phyloP scores from a whole-genome alignment of 30 jellyfish, hydroid and myxozoan species.

The Hydra vulgaris region DNA sequence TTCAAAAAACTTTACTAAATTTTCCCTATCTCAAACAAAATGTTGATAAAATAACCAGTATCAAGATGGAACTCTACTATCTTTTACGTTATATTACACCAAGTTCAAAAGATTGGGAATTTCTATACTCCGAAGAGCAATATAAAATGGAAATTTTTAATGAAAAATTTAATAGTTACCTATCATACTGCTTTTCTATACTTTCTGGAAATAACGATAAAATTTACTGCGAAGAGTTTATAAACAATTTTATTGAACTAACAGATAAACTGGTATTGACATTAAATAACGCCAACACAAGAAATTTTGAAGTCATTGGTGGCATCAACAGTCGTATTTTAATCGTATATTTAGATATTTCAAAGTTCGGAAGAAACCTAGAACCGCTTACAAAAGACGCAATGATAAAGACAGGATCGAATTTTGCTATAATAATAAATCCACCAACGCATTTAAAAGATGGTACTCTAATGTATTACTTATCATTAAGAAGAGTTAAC shows the following conservation, averaged over 20 bases:
- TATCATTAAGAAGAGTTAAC: constrained; percentile 19
- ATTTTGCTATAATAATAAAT: constrained; percentile 13
- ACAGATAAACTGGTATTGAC: neutral
- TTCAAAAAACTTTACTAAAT: neutral
- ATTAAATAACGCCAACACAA: neutral
- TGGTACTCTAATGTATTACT: constrained; percentile 14
- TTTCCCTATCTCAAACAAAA: neutral
- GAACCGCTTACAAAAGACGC: constrained; percentile 1
- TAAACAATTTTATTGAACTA: neutral
- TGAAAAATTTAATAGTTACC: neutral
- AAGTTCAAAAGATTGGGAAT: constrained; percentile 6
- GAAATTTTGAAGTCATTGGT: neutral
- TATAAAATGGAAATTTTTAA: neutral
- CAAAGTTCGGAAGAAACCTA: constrained; percentile 16
- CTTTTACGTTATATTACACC: constrained; percentile 7
- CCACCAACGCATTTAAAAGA: constrained; percentile 11
- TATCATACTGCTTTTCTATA: neutral
- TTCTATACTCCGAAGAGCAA: neutral
- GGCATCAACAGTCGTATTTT: neutral
- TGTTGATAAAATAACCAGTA: neutral
- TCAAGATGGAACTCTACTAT: constrained; percentile 6
- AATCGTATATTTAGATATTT: constrained; percentile 6
- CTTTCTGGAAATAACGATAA: neutral
- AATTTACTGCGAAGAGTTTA: neutral
- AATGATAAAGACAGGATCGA: neutral